These are phyloP conservation scores for Ahaetulla prasina DNA, from an alignment of 2,113 vertebrate species.

Conservation along the genomic window DNA sequence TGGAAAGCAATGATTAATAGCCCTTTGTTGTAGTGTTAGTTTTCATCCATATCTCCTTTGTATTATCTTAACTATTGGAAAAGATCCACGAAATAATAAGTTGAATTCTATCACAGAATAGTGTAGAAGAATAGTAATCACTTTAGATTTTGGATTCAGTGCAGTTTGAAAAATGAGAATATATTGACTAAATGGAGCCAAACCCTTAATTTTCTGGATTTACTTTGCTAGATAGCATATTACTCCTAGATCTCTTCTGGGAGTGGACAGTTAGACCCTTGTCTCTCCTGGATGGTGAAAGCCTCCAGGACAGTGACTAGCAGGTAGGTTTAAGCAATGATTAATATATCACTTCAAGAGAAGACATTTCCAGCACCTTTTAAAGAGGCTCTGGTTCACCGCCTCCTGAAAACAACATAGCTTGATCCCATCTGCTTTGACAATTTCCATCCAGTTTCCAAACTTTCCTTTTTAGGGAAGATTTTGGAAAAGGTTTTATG, in stretches of 20 bases:
- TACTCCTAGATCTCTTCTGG: background rate
- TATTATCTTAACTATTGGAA: slow-evolving; percentile 58
- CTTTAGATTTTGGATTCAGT: slow-evolving; percentile 24
- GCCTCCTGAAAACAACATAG: background rate
- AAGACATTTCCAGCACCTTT: background rate
- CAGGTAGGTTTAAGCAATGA: background rate
- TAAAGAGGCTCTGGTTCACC: background rate
- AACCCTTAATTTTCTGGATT: background rate
- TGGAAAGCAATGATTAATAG: slow-evolving; percentile 60
- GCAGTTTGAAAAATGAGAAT: slow-evolving; percentile 32
- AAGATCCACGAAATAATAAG: slow-evolving; percentile 35
- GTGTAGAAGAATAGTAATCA: slow-evolving; percentile 38
- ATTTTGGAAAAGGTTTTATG: background rate
- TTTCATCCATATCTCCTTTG: slow-evolving; percentile 51
- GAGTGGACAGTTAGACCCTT: background rate
- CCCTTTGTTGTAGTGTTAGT: slow-evolving; percentile 48
- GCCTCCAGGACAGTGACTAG: background rate
- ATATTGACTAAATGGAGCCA: background rate
- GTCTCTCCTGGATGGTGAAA: background rate
- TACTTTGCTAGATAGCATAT: background rate
- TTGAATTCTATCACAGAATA: background rate
- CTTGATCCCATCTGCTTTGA: background rate
- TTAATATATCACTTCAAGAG: background rate
- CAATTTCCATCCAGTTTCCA: background rate
- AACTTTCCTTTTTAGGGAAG: background rate